phyloP scores from a whole-genome alignment of 2,113 vertebrate genomes.

The Xenopus laevis region DNA sequence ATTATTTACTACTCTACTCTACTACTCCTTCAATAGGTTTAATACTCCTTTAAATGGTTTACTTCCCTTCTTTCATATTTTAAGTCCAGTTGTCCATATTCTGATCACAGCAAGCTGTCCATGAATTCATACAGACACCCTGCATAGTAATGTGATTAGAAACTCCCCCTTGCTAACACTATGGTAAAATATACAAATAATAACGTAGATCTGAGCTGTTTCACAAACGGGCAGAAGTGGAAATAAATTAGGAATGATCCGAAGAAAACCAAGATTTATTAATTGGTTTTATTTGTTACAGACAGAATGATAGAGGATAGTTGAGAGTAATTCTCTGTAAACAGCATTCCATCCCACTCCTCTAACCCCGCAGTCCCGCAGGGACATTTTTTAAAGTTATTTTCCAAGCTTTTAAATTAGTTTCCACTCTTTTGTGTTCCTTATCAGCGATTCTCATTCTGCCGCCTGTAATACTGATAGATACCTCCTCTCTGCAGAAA shows the following conservation, averaged over 20 bases:
- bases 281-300: not conserved
- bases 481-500: slow-evolving; percentile 13
- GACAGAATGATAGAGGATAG: slow-evolving; percentile 1
- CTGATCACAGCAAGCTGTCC: too few species aligned
- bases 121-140: too few species aligned
- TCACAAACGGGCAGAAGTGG: not conserved
- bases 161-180: too few species aligned
- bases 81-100: too few species aligned
- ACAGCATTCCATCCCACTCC: not conserved
- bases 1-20: too few species aligned
- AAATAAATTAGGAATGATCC: not conserved
- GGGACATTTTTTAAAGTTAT: slow-evolving; percentile 36
- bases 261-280: not conserved
- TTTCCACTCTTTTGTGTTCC: slow-evolving; percentile 23
- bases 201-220: too few species aligned
- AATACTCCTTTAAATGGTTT: too few species aligned
- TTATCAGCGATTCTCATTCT: slow-evolving; percentile 34
- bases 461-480: slow-evolving; percentile 28
- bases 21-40: too few species aligned
- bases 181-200: too few species aligned
- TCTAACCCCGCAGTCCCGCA: not conserved
- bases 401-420: slow-evolving; percentile 32
- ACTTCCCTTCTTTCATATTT: too few species aligned
- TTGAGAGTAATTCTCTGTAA: not conserved
- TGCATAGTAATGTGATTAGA: too few species aligned